Conservation (phyloP, 2,113 vertebrate species). For the Herpailurus yagouaroundi region DNA sequence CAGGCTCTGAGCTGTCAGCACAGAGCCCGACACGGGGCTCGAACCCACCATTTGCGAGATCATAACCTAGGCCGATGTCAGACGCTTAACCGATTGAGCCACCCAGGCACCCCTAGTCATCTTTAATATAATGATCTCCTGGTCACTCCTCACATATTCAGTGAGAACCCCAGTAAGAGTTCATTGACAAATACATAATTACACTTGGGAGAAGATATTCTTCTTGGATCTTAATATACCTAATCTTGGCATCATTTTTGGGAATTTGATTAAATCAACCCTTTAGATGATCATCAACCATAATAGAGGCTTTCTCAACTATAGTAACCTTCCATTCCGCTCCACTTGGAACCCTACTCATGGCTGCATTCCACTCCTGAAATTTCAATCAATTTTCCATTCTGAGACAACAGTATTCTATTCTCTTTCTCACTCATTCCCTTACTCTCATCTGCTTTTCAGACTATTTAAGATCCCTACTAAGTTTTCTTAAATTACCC, state of each 20-base stretch:
- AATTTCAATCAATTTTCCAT: neutral
- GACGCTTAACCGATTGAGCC: too few relatives aligned
- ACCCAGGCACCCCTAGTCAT: neutral
- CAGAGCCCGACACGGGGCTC: too few relatives aligned
- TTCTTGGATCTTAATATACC: neutral
- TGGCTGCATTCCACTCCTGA: neutral
- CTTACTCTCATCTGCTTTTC: neutral
- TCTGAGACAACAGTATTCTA: neutral
- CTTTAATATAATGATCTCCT: neutral
- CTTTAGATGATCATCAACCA: neutral
- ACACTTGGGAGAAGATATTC: neutral
- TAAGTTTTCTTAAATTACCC: neutral
- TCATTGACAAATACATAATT: neutral
- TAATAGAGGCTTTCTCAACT: neutral
- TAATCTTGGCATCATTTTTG: neutral
- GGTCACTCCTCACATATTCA: neutral
- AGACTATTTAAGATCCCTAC: neutral
- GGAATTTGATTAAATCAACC: neutral
- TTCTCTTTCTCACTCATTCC: neutral
- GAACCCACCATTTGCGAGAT: too few relatives aligned
- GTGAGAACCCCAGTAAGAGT: neutral
- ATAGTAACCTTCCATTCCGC: neutral
- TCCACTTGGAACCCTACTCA: neutral
- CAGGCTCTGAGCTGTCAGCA: too few relatives aligned
- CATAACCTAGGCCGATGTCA: too few relatives aligned